phyloP scores from a whole-genome alignment of 2,888 invertebrate species.

The Sesia apiformis region DNA sequence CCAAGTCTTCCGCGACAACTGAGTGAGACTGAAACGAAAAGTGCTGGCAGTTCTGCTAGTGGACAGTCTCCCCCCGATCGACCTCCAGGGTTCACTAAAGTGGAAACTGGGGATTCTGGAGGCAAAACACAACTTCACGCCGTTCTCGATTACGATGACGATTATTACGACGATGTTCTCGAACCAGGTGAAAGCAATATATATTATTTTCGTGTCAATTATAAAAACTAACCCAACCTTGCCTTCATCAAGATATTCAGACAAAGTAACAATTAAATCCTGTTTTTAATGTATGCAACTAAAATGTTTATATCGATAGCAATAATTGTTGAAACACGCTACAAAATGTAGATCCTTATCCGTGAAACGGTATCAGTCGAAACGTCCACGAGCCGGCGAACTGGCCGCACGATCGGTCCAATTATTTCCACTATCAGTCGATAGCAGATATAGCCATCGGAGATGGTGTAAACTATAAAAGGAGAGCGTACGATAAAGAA shows the following conservation, averaged over 20 bases:
- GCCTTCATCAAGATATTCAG: neutral
- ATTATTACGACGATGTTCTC: slow-evolving; percentile 75
- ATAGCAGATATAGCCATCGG: slow-evolving; percentile 27
- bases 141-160: slow-evolving; percentile 80
- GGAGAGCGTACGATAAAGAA: slow-evolving; percentile 6
- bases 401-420: slow-evolving; percentile 29
- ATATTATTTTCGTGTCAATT: neutral
- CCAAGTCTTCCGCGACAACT: slow-evolving; percentile 26
- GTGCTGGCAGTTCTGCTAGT: slow-evolving; percentile 40
- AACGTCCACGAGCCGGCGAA: slow-evolving; percentile 19
- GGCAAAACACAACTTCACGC: slow-evolving; percentile 81
- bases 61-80: slow-evolving; percentile 60
- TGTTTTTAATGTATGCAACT: slow-evolving; percentile 17
- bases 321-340: slow-evolving; percentile 18
- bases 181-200: slow-evolving; percentile 45
- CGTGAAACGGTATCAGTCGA: slow-evolving; percentile 15
- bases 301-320: slow-evolving; percentile 1
- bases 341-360: slow-evolving; percentile 26
- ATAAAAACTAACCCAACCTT: neutral
- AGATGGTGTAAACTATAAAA: slow-evolving; percentile 11
- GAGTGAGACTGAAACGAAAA: slow-evolving; percentile 53
- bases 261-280: slow-evolving; percentile 23
- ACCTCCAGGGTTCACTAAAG: slow-evolving; percentile 79
- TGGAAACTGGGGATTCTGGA: slow-evolving; percentile 70
- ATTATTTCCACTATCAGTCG: slow-evolving; percentile 42